Base-by-base conservation (phyloP, 1,140 invertebrate genomes). In the Berghia stephanieae region DNA sequence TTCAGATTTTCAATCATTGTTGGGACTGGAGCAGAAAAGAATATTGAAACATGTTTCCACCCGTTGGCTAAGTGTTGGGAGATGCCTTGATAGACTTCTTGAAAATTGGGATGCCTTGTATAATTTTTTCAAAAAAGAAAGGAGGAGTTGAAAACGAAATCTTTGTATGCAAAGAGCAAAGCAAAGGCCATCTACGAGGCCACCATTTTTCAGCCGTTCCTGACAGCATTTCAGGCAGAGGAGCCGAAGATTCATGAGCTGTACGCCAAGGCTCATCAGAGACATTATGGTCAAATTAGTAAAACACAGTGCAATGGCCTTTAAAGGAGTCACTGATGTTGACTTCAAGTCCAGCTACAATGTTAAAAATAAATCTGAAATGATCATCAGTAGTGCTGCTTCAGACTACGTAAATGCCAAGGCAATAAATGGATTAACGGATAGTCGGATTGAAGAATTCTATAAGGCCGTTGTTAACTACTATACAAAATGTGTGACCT, bases 181-280 rank as follows among this genome's bases (percentile, higher is more conserved):
- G 44, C 52, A 52, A 52, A 79, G 36, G 44, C 2, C 10, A 55
- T 77, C 31, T 31, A 38, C 31, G 52, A 78, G 60, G 55, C 81
- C 16, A 34, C 75, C 44, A 55, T 79, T 8, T 81, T 72, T 81
- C 78, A 82, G 72, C 44, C 49, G 6, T 42, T 81, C 13, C 49
- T 79, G 31, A n/a, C 27, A 21, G 68, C 55, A 42, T 46, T 81
- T 8, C 75, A 82, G 63, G 27, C 78, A 10, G 67, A 81, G 3
- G 80, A 77, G 2, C 80, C 79, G n/a, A 66, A 74, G 63, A 78
- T 83, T 68, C 78, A 83, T 57, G 13, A 68, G 13, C 43, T 83
- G 42, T n/a, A 24, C 34, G 24, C 60, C n/a, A 24, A 27, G 31
- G 24, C 46, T 81, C 13, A 10, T 79, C 24, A 55, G 75, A 31